These are phyloP conservation scores for Aselliscus stoliczkanus DNA, from an alignment of 2,797 vertebrate species.

Conservation along the genomic window DNA sequence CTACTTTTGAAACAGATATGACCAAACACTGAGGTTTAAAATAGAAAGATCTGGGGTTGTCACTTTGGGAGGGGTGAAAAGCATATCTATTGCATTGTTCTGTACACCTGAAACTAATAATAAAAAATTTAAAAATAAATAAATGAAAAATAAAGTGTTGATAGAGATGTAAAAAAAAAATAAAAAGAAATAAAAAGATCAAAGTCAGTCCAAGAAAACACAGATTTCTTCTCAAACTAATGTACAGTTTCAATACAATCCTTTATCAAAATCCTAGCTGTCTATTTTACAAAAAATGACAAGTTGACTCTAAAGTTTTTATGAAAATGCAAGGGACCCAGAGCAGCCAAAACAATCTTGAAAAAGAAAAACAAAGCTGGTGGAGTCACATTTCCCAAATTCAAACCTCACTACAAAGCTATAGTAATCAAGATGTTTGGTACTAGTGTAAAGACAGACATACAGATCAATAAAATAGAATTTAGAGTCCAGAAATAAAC, in stretches of 20 bases:
- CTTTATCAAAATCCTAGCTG: not conserved
- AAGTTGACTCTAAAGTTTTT: constrained; percentile 2
- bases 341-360: not conserved
- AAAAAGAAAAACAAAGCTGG: not conserved
- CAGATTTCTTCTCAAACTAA: not conserved
- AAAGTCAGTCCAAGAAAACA: not conserved
- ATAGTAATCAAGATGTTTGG: not conserved
- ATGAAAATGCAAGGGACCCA: not conserved
- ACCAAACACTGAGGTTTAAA: not conserved
- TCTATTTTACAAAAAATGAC: not conserved
- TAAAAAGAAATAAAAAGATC: too few relatives aligned
- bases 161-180: too few relatives aligned
- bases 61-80: too few relatives aligned
- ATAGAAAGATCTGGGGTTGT: constrained; percentile 8
- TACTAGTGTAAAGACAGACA: not conserved
- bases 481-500: constrained; percentile 16
- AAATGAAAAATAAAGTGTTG: too few relatives aligned
- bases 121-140: too few relatives aligned
- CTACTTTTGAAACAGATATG: not conserved
- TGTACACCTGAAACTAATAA: too few relatives aligned
- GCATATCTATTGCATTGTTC: too few relatives aligned
- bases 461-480: not conserved
- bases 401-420: not conserved
- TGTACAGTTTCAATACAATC: not conserved
- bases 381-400: not conserved